Evolutionary conservation across 2,113 vertebrate species (phyloP).

Genomic region (Xyliphius kryptos): DNA sequence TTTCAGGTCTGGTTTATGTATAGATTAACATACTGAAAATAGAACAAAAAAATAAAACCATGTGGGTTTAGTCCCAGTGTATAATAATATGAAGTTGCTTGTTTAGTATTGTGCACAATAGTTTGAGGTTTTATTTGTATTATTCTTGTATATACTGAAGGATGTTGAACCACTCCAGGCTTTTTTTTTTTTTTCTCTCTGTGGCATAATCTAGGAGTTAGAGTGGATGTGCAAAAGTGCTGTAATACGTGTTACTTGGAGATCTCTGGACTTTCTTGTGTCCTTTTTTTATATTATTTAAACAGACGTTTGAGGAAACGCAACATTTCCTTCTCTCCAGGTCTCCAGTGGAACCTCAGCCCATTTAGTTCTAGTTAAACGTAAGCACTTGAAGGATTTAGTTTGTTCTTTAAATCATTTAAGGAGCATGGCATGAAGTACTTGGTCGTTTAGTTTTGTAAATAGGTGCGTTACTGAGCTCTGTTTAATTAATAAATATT

Average conservation of each 20-base stretch:
- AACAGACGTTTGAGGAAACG: slow-evolving; percentile 60
- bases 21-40: slow-evolving; percentile 22
- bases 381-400: slow-evolving; percentile 68
- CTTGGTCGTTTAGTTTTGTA: slow-evolving; percentile 84
- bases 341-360: too few species aligned
- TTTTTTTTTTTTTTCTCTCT: slow-evolving; percentile 40
- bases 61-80: slow-evolving; percentile 32
- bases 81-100: slow-evolving; percentile 59
- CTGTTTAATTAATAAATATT: too few species aligned
- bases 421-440: slow-evolving; percentile 86
- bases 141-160: slow-evolving; percentile 74
- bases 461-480: slow-evolving; percentile 85
- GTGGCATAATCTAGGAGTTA: slow-evolving; percentile 63
- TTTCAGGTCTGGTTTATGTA: slow-evolving; percentile 27
- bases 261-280: slow-evolving; percentile 39
- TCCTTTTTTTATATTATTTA: slow-evolving; percentile 56
- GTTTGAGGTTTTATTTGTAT: slow-evolving; percentile 1
- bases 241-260: slow-evolving; percentile 58
- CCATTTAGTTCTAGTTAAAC: too few species aligned
- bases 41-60: slow-evolving; percentile 17
- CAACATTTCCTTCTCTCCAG: slow-evolving; percentile 39
- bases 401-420: slow-evolving; percentile 71
- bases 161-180: slow-evolving; percentile 59
- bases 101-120: slow-evolving; percentile 65
- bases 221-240: slow-evolving; percentile 74